Conservation (phyloP, 1,140 invertebrate genomes). For the Drosophila navojoa region DNA sequence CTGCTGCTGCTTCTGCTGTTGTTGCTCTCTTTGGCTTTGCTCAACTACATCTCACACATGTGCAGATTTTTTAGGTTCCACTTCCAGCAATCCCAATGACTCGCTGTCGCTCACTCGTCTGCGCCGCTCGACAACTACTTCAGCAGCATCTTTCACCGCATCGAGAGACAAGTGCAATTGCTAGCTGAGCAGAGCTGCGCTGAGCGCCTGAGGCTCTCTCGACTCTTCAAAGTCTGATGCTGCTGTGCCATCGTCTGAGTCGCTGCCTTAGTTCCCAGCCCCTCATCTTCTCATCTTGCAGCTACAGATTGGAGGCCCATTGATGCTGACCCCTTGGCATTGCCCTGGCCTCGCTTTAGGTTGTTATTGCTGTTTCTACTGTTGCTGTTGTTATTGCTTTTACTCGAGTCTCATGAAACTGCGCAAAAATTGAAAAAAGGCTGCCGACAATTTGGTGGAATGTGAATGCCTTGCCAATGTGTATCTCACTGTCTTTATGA, state of each 20-base stretch:
- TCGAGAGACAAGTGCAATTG: constrained; percentile 40
- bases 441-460: constrained; percentile 48
- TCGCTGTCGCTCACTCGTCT: background rate
- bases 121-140: background rate
- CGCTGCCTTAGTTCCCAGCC: constrained; percentile 29
- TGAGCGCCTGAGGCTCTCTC: constrained; percentile 27
- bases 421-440: constrained; percentile 47
- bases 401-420: constrained; percentile 27
- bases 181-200: constrained; percentile 5
- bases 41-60: constrained; percentile 46
- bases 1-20: background rate
- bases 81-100: background rate
- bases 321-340: constrained; percentile 44
- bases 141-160: constrained; percentile 20
- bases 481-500: background rate
- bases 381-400: constrained; percentile 11
- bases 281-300: constrained; percentile 4
- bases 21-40: constrained; percentile 15
- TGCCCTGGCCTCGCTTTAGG: constrained; percentile 36
- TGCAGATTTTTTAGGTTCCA: constrained; percentile 60
- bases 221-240: background rate
- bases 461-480: constrained; percentile 43
- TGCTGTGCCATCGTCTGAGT: background rate
- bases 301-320: constrained; percentile 19
- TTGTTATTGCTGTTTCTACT: constrained; percentile 11